Evolutionary conservation across 2,797 vertebrate species (phyloP).

Genomic region (Varecia variegata): DNA sequence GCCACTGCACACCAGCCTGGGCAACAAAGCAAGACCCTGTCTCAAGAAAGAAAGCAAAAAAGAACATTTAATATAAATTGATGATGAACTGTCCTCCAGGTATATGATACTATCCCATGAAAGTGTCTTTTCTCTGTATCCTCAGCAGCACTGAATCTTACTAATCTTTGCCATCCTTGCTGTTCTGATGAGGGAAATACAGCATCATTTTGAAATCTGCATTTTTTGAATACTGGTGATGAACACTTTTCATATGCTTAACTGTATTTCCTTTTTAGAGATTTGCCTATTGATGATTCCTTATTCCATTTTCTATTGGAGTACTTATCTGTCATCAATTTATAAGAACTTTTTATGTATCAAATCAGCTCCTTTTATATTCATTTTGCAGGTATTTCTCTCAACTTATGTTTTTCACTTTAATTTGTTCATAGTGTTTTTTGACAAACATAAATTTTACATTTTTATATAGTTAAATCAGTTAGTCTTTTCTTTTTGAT

Average conservation of each 20-base stretch:
- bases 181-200: not conserved
- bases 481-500: not conserved
- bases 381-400: not conserved
- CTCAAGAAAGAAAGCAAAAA: not conserved
- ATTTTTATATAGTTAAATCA: not conserved
- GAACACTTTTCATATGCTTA: not conserved
- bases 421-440: not conserved
- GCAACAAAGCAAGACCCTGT: not conserved
- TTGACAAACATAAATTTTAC: not conserved
- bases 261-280: not conserved
- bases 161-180: not conserved
- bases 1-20: not conserved
- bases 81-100: not conserved
- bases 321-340: not conserved
- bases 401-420: not conserved
- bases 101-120: not conserved
- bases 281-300: not conserved
- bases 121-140: not conserved
- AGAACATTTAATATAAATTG: not conserved
- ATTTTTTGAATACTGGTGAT: not conserved
- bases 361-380: not conserved
- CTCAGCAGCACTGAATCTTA: not conserved
- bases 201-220: not conserved
- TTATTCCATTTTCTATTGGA: not conserved
- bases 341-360: not conserved